phyloP scores from a whole-genome alignment of 2,888 invertebrate genomes.

The Idaea straminata region DNA sequence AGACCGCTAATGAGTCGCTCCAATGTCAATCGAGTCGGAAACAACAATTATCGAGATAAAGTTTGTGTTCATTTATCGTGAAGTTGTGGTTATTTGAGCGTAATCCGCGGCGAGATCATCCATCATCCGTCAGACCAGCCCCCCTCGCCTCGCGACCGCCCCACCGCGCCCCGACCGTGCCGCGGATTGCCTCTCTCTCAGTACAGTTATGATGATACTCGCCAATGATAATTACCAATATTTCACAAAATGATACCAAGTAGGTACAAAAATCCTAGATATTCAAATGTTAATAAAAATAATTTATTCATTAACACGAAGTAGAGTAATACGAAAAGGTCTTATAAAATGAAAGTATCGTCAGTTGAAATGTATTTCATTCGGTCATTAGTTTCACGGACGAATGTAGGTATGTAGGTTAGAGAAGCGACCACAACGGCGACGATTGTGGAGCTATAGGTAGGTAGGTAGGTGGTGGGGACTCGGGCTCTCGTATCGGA shows the following conservation, averaged over 20 bases:
- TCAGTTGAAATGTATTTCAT: not conserved
- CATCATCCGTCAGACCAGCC: slow-evolving; percentile 9
- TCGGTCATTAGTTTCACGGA: not conserved
- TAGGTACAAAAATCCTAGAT: not conserved
- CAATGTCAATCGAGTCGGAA: not conserved
- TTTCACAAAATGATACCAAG: not conserved
- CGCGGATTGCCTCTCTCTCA: not conserved
- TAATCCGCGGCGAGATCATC: slow-evolving; percentile 8
- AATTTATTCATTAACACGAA: too few relatives aligned
- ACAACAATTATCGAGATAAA: slow-evolving; percentile 9
- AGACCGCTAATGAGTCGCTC: not conserved
- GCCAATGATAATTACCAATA: not conserved
- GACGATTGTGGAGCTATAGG: not conserved
- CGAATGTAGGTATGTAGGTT: not conserved
- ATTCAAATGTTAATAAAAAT: not conserved
- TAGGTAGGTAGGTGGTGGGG: too few relatives aligned
- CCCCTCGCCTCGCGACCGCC: not conserved
- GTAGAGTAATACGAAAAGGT: too few relatives aligned
- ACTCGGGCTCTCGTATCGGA: not conserved
- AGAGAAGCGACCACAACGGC: not conserved
- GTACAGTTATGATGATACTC: not conserved
- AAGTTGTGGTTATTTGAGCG: not conserved
- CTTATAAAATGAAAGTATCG: too few relatives aligned
- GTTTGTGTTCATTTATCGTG: slow-evolving; percentile 11
- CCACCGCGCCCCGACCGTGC: not conserved